Conservation (phyloP, 2,888 invertebrate genomes). For the Adelognathus sp. region DNA sequence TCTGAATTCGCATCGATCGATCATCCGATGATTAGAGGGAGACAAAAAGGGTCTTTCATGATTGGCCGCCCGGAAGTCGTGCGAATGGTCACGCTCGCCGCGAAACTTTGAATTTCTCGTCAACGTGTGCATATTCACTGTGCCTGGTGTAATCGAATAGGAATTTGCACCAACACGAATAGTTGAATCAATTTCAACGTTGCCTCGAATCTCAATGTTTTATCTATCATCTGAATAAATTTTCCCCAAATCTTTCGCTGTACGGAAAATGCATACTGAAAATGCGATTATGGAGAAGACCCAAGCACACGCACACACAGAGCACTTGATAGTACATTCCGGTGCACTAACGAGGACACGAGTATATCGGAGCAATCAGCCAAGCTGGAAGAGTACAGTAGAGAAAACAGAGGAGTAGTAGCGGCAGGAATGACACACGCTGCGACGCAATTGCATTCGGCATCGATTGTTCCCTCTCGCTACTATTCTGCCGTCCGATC, state of each 20-base stretch:
- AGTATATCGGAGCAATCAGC: not conserved
- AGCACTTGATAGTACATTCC: too few species aligned
- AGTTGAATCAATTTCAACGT: not conserved
- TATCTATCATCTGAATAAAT: too few species aligned
- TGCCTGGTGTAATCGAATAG: not conserved
- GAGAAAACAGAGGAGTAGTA: not conserved
- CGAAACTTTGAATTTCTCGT: not conserved
- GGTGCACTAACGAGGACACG: too few species aligned
- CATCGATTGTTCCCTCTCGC: not conserved
- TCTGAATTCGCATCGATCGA: not conserved
- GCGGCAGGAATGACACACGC: not conserved
- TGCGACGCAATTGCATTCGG: not conserved
- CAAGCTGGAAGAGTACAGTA: not conserved
- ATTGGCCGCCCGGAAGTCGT: not conserved
- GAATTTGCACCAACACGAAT: not conserved
- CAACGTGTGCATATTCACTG: not conserved
- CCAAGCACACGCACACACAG: too few species aligned
- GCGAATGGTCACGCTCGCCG: constrained; percentile 8
- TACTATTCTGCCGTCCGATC: not conserved
- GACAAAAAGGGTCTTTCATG: not conserved
- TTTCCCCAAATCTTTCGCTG: too few species aligned
- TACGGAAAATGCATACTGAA: too few species aligned
- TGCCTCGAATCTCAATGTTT: too few species aligned
- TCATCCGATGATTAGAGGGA: constrained; percentile 31
- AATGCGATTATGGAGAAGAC: too few species aligned